Conservation (phyloP, 2,888 invertebrate species). For the Chrysotoxum bicinctum region DNA sequence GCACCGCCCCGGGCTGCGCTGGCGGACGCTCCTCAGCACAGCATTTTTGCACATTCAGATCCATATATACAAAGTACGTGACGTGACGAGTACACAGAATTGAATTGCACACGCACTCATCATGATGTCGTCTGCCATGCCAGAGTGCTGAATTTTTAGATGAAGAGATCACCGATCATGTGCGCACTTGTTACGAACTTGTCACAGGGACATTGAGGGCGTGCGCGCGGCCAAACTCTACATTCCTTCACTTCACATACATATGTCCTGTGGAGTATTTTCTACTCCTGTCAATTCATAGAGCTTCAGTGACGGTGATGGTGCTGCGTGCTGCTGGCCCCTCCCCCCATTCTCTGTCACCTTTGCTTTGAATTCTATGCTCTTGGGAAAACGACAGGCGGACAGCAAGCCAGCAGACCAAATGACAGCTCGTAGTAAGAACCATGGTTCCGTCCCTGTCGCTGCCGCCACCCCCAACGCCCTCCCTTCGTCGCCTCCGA, state of each 20-base stretch:
- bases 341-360: background rate
- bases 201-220: conserved; percentile 69
- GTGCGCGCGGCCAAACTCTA: conserved; percentile 41
- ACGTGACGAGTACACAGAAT: conserved; percentile 32
- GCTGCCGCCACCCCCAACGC: conserved; percentile 11
- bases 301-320: conserved; percentile 12
- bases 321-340: background rate
- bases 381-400: conserved; percentile 22
- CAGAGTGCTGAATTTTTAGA: conserved; percentile 59
- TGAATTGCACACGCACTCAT: conserved; percentile 40
- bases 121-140: conserved; percentile 33
- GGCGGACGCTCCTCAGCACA: conserved; percentile 16
- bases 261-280: conserved; percentile 59
- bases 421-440: conserved; percentile 59
- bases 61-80: conserved; percentile 15
- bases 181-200: conserved; percentile 71
- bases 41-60: conserved; percentile 33
- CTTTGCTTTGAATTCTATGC: conserved; percentile 50
- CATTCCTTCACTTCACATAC: conserved; percentile 50
- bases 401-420: conserved; percentile 56
- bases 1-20: background rate
- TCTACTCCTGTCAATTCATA: conserved; percentile 62
- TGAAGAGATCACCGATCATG: conserved; percentile 71
- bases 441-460: conserved; percentile 24
- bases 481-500: background rate